Conservation (phyloP, 2,113 vertebrate genomes). For the Tenrec ecaudatus region DNA sequence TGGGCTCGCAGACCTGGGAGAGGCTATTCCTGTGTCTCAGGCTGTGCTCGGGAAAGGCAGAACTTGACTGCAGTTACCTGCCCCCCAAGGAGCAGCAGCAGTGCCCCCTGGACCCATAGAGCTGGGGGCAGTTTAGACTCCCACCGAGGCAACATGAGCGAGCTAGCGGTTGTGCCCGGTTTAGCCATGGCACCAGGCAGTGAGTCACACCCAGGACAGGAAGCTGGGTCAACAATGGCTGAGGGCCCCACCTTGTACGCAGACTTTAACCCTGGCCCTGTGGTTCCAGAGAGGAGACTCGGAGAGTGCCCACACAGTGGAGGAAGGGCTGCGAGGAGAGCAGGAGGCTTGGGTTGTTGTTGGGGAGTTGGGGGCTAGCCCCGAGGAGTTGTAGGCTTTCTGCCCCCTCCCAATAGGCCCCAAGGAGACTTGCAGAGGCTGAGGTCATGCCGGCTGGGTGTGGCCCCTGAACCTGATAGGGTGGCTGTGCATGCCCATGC, state of each 20-base stretch:
- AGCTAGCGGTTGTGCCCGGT: background rate
- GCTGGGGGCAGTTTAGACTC: background rate
- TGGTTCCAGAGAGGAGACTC: background rate
- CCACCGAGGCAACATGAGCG: background rate
- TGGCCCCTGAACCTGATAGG: too few species aligned
- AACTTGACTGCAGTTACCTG: background rate
- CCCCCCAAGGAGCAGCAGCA: background rate
- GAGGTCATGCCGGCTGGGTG: fast-evolving
- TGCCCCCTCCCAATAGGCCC: background rate
- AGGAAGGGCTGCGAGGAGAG: background rate
- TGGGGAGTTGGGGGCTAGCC: background rate
- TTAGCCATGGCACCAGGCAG: background rate
- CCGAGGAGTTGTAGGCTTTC: background rate
- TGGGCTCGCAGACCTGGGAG: too few species aligned
- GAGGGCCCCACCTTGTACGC: constrained; percentile 9
- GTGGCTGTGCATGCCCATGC: background rate
- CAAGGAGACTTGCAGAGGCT: background rate
- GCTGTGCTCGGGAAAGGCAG: too few species aligned
- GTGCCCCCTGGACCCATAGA: background rate
- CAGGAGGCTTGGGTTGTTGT: background rate
- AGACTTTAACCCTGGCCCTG: constrained; percentile 67
- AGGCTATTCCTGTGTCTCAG: background rate
- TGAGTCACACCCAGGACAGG: constrained; percentile 58
- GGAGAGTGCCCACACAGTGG: constrained; percentile 58
- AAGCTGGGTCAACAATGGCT: constrained; percentile 58